Base-by-base conservation (phyloP, 2,113 vertebrate genomes). In the Riparia riparia region DNA sequence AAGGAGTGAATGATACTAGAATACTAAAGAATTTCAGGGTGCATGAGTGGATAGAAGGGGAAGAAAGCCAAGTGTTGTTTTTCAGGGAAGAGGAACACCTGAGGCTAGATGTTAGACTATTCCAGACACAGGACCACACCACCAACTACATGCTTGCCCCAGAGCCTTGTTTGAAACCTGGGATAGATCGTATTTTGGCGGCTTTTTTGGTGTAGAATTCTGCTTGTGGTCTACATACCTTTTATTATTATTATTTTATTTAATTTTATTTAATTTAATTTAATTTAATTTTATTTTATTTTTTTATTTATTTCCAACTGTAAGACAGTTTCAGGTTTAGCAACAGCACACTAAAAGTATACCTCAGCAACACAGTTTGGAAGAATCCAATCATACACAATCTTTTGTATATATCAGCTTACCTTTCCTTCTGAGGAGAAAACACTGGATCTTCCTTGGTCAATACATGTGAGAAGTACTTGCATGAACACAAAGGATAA, bases 1-100 rank as follows among this genome's bases (percentile, higher is more conserved):
- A 95, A 93, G 22, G 68, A 88, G 6, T 39, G 51, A 84, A 84
- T 86, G 49, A 89, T 83, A 72, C 15, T 32, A 94, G 92, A 95
- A 97, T 97, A 74, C 61, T 88, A 77, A 97, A 96, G 70, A 81
- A 81, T 76, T 60, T 71, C 50, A 83, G 54, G 6, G 25, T 57
- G 28, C 32, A 63, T 61, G 37, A 89, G 25, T 57, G 60, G 92
- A 84, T 32, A 70, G 54, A 7, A 66, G 93, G 26, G 58, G 39
- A 92, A 88, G 28, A 58, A 95, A 94, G 90, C 71, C 15, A 79
- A 47, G 53, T 65, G 1, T 4, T 24, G 9, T 24, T 34, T 58
- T 11, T 34, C n/a, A 93, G 22, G 61, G 34, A 92, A 88, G 22
- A 56, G 94, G 93, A 92, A 76, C 14, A 83, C 42, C 50, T 71